phyloP scores from a whole-genome alignment of 2,888 invertebrate genomes.

The Athripsodes cinereus region DNA sequence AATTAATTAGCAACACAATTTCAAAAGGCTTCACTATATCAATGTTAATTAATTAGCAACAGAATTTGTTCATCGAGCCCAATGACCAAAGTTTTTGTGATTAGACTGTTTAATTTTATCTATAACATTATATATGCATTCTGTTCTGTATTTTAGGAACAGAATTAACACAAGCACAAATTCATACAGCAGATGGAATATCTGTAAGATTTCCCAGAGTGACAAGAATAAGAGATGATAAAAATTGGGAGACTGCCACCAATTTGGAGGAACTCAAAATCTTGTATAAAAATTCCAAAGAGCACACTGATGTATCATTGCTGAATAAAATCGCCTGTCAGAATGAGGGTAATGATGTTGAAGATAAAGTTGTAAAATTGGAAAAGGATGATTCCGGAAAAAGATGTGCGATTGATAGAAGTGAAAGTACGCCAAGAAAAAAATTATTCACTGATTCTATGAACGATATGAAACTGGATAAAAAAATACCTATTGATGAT shows the following conservation, averaged over 20 bases:
- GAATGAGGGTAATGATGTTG: slow-evolving; percentile 5
- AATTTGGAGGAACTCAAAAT: slow-evolving; percentile 65
- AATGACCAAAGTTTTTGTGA: too few relatives aligned
- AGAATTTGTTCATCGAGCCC: too few relatives aligned
- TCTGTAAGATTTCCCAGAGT: slow-evolving; percentile 92
- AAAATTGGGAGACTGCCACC: slow-evolving; percentile 79
- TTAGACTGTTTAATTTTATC: too few relatives aligned
- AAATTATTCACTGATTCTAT: not conserved
- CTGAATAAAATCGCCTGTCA: slow-evolving; percentile 43
- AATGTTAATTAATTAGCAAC: too few relatives aligned
- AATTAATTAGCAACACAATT: too few relatives aligned
- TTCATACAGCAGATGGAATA: slow-evolving; percentile 90
- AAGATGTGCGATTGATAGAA: not conserved
- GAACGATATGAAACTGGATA: not conserved
- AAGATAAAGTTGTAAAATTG: slow-evolving; percentile 3
- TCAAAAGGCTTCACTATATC: too few relatives aligned
- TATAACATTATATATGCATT: too few relatives aligned
- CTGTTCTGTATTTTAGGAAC: slow-evolving; percentile 48
- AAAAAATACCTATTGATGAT: not conserved
- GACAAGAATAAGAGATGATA: slow-evolving; percentile 75
- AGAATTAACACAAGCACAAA: slow-evolving; percentile 70
- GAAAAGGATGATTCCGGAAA: not conserved
- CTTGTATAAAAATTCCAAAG: slow-evolving; percentile 64
- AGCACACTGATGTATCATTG: slow-evolving; percentile 53
- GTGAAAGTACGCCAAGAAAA: not conserved